A percentile compares a stretch with the other conserved stretches of the same genome.
phyloP scores from a whole-genome alignment of 2,888 invertebrate species.

The Tetragnatha montana region DNA sequence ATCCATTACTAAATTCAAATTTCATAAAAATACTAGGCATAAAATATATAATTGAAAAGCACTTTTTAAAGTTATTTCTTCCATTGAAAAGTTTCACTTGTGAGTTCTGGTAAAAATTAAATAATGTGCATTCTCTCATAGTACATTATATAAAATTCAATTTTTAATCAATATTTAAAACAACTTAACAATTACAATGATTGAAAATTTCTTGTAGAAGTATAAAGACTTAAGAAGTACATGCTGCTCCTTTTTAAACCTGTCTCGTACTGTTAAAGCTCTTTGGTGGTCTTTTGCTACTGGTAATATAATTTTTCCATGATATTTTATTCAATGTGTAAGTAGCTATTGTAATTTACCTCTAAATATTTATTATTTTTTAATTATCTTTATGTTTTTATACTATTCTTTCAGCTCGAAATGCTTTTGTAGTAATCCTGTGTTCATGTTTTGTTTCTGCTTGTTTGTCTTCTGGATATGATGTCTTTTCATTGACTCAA shows the following conservation, averaged over 20 bases:
- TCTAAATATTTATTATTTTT: conserved; percentile 6
- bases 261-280: conserved; percentile 51
- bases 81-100: too few species aligned
- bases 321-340: neutral
- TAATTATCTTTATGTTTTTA: neutral
- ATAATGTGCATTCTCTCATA: too few species aligned
- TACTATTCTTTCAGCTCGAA: conserved; percentile 76
- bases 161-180: neutral
- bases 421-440: conserved; percentile 85
- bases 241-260: conserved; percentile 24
- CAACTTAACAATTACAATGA: neutral
- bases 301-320: conserved; percentile 34
- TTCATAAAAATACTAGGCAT: too few species aligned
- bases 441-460: conserved; percentile 83
- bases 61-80: too few species aligned
- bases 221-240: conserved; percentile 57
- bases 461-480: conserved; percentile 74
- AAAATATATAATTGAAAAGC: too few species aligned
- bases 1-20: too few species aligned
- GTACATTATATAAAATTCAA: too few species aligned
- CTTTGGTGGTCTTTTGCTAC: conserved; percentile 71
- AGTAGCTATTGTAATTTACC: neutral
- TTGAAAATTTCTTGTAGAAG: conserved; percentile 16
- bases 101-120: too few species aligned
- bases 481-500: conserved; percentile 73